Evolutionary conservation across 2,888 invertebrate species (phyloP).

Genomic region (Gerris lacustris): DNA sequence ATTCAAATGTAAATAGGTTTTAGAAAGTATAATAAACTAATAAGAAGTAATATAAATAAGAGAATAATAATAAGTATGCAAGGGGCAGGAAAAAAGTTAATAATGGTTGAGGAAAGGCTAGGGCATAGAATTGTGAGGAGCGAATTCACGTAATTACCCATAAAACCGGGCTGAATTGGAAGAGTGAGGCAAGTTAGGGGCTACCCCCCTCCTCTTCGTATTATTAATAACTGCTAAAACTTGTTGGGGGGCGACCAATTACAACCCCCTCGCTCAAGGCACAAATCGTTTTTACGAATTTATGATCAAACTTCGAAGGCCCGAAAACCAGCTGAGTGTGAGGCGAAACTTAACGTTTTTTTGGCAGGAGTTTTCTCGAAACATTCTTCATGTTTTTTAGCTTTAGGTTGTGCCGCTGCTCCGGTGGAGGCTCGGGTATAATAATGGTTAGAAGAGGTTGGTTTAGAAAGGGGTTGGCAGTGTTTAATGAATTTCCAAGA

Average conservation of each 20-base stretch:
- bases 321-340: too few relatives aligned
- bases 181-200: neutral
- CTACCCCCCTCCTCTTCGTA: neutral
- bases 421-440: neutral
- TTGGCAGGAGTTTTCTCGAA: neutral
- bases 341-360: too few relatives aligned
- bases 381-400: neutral
- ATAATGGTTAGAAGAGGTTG: neutral
- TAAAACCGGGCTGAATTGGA: neutral
- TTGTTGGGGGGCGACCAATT: neutral
- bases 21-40: too few relatives aligned
- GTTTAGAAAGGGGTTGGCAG: neutral
- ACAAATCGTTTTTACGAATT: neutral
- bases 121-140: neutral
- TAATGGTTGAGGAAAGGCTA: too few relatives aligned
- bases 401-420: neutral
- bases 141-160: neutral
- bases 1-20: too few relatives aligned
- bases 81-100: too few relatives aligned
- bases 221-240: slow-evolving; percentile 3
- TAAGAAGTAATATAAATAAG: too few relatives aligned
- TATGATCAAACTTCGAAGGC: neutral
- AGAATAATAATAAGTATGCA: too few relatives aligned
- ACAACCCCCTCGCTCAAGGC: neutral
- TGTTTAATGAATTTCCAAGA: neutral